phyloP scores from a whole-genome alignment of 2,797 vertebrate species.

The Chromis chromis region DNA sequence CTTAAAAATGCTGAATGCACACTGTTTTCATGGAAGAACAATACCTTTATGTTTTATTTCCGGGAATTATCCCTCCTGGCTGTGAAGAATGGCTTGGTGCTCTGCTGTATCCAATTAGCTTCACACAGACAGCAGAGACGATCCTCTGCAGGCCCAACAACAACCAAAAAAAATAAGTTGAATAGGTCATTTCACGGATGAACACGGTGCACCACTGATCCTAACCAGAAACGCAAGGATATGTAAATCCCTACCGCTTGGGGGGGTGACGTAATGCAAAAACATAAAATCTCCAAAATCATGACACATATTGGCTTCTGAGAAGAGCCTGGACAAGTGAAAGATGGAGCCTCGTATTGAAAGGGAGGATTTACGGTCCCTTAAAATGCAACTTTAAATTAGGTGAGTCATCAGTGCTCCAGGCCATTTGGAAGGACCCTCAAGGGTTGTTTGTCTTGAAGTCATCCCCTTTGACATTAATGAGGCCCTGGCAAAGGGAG shows the following conservation, averaged over 20 bases:
- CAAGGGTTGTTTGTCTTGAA: constrained; percentile 62
- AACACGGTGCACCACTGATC: constrained; percentile 41
- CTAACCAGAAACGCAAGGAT: constrained; percentile 43
- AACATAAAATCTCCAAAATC: constrained; percentile 68
- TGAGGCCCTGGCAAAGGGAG: constrained; percentile 40
- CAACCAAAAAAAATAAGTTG: constrained; percentile 56
- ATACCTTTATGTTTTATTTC: constrained; percentile 76
- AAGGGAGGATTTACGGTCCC: constrained; percentile 64
- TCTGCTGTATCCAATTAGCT: constrained; percentile 76
- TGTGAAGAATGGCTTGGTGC: constrained; percentile 56
- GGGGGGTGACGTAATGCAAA: constrained; percentile 74
- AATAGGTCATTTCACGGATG: constrained; percentile 81
- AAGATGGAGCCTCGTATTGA: constrained; percentile 40
- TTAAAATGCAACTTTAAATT: constrained; percentile 59
- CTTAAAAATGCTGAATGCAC: constrained; percentile 68
- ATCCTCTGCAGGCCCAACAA: constrained; percentile 68
- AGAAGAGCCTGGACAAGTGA: constrained; percentile 39
- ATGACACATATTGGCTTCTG: constrained; percentile 64
- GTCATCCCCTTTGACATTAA: constrained; percentile 72
- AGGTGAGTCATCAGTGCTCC: constrained; percentile 70
- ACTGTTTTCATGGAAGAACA: constrained; percentile 67
- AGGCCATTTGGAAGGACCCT: constrained; percentile 53
- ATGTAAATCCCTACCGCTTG: constrained; percentile 68
- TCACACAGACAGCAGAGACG: constrained; percentile 66
- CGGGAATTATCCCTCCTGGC: constrained; percentile 68